phyloP scores from a whole-genome alignment of 1,140 invertebrate genomes.

The Drosophila sproati region DNA sequence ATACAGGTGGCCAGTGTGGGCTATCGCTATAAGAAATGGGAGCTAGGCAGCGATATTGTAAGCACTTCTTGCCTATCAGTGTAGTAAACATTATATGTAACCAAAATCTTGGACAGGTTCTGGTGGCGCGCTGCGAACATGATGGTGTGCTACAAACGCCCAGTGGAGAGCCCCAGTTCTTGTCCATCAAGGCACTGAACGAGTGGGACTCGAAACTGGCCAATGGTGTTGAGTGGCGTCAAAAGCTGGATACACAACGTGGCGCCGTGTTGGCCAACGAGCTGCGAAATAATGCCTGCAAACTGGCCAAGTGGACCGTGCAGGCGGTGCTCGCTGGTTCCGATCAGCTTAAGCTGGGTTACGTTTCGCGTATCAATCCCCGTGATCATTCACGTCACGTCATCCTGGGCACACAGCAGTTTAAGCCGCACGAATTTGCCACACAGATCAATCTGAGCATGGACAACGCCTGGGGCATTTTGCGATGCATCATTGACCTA shows the following conservation, averaged over 20 bases:
- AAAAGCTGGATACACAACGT: constrained; percentile 98
- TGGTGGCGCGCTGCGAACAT: constrained; percentile 97
- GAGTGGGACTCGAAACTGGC: constrained; percentile 99
- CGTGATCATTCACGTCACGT: constrained; percentile 98
- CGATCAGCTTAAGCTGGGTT: constrained; percentile 99
- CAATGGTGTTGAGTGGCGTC: constrained; percentile 99
- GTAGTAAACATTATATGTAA: neutral
- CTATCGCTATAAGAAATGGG: constrained; percentile 98
- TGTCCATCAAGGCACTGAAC: constrained; percentile 99
- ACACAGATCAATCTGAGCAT: constrained; percentile 99
- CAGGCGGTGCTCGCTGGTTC: constrained; percentile 98
- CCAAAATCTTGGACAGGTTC: constrained; percentile 74
- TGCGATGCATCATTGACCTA: constrained; percentile 99
- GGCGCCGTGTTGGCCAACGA: constrained; percentile 99
- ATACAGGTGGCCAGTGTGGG: constrained; percentile 97
- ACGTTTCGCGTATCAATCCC: constrained; percentile 96
- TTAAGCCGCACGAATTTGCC: constrained; percentile 99
- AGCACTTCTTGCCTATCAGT: constrained; percentile 62
- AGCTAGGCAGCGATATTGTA: constrained; percentile 96
- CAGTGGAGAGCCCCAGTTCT: constrained; percentile 95
- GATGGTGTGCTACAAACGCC: constrained; percentile 97
- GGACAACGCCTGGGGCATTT: constrained; percentile 99
- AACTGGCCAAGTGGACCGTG: constrained; percentile 99
- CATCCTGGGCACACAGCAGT: constrained; percentile 99
- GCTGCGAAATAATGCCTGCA: constrained; percentile 99